Evolutionary conservation across 1,140 invertebrate genomes (phyloP).

Genomic region (Sycophila sp.): DNA sequence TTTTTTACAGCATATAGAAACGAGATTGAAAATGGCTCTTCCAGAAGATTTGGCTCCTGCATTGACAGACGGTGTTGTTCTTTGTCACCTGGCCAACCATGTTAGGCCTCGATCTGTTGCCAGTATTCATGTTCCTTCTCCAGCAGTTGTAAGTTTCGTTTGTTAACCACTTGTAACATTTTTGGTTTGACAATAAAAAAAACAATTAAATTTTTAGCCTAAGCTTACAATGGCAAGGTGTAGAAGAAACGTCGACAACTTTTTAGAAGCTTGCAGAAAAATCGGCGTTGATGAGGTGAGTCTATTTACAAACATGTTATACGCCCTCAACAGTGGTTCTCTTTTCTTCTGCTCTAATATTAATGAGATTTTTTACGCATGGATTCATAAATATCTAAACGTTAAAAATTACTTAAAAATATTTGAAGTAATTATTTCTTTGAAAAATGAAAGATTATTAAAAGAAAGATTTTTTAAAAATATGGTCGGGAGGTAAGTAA

Average conservation of each 20-base stretch:
- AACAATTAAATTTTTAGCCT: slow-evolving; percentile 74
- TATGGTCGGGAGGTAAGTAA: too few species aligned
- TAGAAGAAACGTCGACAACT: slow-evolving; percentile 94
- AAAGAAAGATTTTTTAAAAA: too few species aligned
- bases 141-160: slow-evolving; percentile 82
- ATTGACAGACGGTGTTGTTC: slow-evolving; percentile 88
- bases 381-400: neutral
- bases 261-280: slow-evolving; percentile 90
- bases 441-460: too few species aligned
- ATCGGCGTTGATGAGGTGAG: slow-evolving; percentile 93
- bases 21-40: slow-evolving; percentile 86
- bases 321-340: neutral
- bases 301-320: neutral
- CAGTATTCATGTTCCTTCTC: slow-evolving; percentile 94
- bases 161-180: neutral
- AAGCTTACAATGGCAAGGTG: slow-evolving; percentile 93
- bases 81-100: slow-evolving; percentile 94
- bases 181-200: neutral
- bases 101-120: slow-evolving; percentile 88
- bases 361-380: neutral
- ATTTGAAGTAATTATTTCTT: too few species aligned
- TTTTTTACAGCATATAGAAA: slow-evolving; percentile 86
- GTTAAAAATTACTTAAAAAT: too few species aligned
- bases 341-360: neutral
- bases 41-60: slow-evolving; percentile 88